Conservation (phyloP, 2,888 invertebrate genomes). For the Phytoseiulus persimilis region DNA sequence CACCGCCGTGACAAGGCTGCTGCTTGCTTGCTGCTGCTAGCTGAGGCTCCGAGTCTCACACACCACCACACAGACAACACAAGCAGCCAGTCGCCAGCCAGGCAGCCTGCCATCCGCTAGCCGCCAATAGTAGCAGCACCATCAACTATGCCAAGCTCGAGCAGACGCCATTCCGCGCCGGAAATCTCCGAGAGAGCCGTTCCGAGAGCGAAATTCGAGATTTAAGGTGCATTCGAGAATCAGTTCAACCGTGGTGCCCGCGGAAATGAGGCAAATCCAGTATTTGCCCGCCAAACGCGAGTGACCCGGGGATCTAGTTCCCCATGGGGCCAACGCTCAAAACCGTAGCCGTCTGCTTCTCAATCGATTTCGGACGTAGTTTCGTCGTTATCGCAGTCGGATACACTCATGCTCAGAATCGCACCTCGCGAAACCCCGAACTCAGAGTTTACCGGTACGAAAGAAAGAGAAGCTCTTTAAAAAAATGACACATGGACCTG, state of each 20-base stretch:
- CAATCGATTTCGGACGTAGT: background rate
- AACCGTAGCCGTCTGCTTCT: background rate
- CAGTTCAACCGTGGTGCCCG: background rate
- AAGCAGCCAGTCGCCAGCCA: background rate
- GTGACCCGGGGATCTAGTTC: background rate
- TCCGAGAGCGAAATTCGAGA: background rate
- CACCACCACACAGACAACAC: slow-evolving; percentile 5
- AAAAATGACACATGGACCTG: background rate
- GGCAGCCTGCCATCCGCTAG: background rate
- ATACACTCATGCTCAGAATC: background rate
- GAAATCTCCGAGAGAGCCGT: background rate
- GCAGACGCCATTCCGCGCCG: background rate
- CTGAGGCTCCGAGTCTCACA: background rate
- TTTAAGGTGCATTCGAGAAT: background rate
- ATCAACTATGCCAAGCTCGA: background rate
- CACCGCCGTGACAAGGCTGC: slow-evolving; percentile 39
- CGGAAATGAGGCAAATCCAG: background rate
- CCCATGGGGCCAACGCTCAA: background rate
- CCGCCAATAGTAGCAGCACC: background rate
- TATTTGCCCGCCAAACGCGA: background rate
- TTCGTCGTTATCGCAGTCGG: background rate
- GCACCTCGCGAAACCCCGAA: background rate
- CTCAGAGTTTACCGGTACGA: background rate
- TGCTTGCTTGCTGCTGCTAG: slow-evolving; percentile 9
- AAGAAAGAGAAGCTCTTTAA: background rate